Base-by-base conservation (phyloP, 2,888 invertebrate genomes). In the Axea sp. region DNA sequence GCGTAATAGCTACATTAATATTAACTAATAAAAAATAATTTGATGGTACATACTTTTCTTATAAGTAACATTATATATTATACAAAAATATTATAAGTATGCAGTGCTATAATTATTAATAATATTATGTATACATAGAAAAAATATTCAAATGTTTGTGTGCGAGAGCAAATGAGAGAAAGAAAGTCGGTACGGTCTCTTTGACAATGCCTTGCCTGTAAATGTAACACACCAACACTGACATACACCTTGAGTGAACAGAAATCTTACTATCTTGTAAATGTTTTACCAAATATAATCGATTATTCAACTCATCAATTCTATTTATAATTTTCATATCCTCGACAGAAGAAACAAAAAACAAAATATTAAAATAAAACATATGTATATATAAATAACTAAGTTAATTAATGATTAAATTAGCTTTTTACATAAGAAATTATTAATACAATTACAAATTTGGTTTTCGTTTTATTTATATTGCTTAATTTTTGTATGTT, bases 231-330 rank as follows among this genome's bases (percentile, higher is more conserved):
- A 81, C 81, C 77, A 55, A 69, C 69, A 73, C 79, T 76, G 57
- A 69, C 65, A 67, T 71, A 82, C 76, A 81, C 76, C 81, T 83
- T 83, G 80, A 83, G 81, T 80, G 80, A 84, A 83, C 77, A 81
- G 83, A 83, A 83, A 71, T 84, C 84, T 86, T 84, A 86, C 84
- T 86, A 86, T 81, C 86, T 86, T 86, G 86, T 86, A 87, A 86
- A 87, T 87, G 87, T 87, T 86, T 87, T 87, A 86, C 84, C 86
- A 87, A 87, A 87, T 87, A 87, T 87, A 87, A 87, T 86, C 86
- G 80, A 86, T 82, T 84, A 86, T 86, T 84, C 84, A 83, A 86
- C 84, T 76, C 57, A 67, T 19, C n/a, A n/a, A n/a, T n/a, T n/a
- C n/a, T n/a, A n/a, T n/a, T n/a, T n/a, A n/a, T n/a, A n/a, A n/a